These are phyloP conservation scores for Stegana nigrithorax DNA, from an alignment of 2,888 invertebrate species.

Conservation along the genomic window DNA sequence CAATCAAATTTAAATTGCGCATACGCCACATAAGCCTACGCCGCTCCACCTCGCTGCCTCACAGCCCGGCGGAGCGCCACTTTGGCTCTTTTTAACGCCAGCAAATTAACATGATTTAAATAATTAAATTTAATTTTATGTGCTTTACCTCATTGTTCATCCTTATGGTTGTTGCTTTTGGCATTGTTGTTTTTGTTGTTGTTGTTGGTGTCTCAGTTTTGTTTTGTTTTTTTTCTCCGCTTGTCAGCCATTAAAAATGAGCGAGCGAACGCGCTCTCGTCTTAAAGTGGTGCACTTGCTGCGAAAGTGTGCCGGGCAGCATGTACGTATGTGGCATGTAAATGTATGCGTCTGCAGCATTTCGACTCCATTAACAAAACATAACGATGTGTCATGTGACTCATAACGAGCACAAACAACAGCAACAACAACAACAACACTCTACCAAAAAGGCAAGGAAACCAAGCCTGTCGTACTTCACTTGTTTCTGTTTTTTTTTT, in stretches of 20 bases:
- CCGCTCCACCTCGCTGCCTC: background rate
- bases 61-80: slow-evolving; percentile 13
- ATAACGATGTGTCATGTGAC: slow-evolving; percentile 64
- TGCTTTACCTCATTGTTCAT: slow-evolving; percentile 36
- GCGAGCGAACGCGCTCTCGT: no score
- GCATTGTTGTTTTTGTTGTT: no score
- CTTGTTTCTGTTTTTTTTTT: slow-evolving; percentile 36
- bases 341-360: slow-evolving; percentile 31
- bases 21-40: slow-evolving; percentile 18
- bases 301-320: background rate
- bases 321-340: no score
- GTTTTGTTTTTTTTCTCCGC: background rate
- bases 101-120: slow-evolving; percentile 58
- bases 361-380: slow-evolving; percentile 62
- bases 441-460: no score
- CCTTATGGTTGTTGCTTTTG: no score
- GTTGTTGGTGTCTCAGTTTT: no score
- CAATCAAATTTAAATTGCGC: slow-evolving; percentile 32
- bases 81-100: slow-evolving; percentile 39
- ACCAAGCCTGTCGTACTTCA: no score
- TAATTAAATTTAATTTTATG: slow-evolving; percentile 58
- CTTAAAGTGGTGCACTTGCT: no score
- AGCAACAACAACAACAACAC: slow-evolving; percentile 24
- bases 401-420: slow-evolving; percentile 45
- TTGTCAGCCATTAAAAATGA: background rate